Percentiles rank a stretch among this genome's conserved stretches.
Conservation (phyloP, 2,888 invertebrate species). For the Mesorhabditis spiculigera region DNA sequence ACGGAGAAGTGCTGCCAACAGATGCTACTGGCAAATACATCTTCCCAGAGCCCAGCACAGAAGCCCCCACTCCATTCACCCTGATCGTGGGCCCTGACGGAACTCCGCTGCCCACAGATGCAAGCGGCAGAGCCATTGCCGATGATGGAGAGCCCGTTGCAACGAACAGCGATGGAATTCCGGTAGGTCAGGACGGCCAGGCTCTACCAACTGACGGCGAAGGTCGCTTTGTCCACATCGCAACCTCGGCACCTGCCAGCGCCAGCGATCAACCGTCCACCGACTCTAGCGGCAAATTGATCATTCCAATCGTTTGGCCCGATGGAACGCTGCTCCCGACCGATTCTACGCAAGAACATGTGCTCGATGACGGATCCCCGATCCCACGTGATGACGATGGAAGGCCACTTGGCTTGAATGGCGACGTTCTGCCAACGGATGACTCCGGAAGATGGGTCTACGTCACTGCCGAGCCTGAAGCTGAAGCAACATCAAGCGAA, state of each 20-base stretch:
- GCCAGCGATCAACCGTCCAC: neutral
- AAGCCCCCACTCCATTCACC: constrained; percentile 13
- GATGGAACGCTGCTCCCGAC: constrained; percentile 25
- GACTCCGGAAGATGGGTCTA: constrained; percentile 18
- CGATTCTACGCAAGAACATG: constrained; percentile 21
- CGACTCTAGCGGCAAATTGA: too few species aligned
- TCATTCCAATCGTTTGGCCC: constrained; percentile 17
- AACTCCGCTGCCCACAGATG: constrained; percentile 23
- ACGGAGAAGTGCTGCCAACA: constrained; percentile 24
- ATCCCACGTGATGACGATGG: constrained; percentile 28
- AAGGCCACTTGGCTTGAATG: constrained; percentile 22
- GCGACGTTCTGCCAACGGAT: constrained; percentile 22
- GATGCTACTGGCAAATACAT: constrained; percentile 24
- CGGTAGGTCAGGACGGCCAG: constrained; percentile 23
- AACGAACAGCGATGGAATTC: constrained; percentile 17
- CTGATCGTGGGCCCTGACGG: constrained; percentile 27
- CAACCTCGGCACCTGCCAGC: constrained; percentile 4
- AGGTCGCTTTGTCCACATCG: constrained; percentile 24
- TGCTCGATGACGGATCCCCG: constrained; percentile 20
- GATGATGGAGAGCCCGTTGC: constrained; percentile 28
- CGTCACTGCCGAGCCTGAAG: constrained; percentile 9
- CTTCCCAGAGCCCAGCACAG: constrained; percentile 12
- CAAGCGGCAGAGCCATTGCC: constrained; percentile 19
- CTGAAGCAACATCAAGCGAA: too few species aligned
- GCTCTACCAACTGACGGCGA: constrained; percentile 31